Base-by-base conservation (phyloP, 2,888 invertebrate species). In the Dastarcus helophoroides region DNA sequence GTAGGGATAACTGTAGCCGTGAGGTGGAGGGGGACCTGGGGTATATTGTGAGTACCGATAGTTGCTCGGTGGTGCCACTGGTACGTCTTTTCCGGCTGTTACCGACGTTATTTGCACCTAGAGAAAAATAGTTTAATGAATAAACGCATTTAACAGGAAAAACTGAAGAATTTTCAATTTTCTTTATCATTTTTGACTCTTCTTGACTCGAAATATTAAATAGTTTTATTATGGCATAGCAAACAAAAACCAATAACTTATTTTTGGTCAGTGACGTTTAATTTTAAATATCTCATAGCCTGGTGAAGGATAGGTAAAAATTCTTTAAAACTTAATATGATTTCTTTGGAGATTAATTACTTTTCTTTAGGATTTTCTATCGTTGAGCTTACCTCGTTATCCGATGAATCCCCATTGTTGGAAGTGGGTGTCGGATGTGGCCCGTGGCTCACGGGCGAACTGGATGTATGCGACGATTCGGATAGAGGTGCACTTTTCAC, bases 401-500 rank as follows among this genome's bases (percentile, higher is more conserved):
- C 63, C 13, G 62, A 58, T 31, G 63, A 61, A 43, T 63, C 60
- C 3, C 57, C 56, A 40, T 57, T 53, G 31, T 60, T 51, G 40
- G 57, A 54, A 30, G 54, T 55, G 29, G 55, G 56, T 29, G 51
- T 54, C 33, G 51, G 56, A 26, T 56, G 64, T 17, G 69, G 65
- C 29, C 67, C 65, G 33, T 67, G 65, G 48, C 66, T 66, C 47
- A 46, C 44, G 24, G 44, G 51, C 30, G 60, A 66, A 24, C 70
- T 67, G 30, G 69, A 65, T 48, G 69, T 65, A 43, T 71, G 69
- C 35, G 68, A 65, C 39, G 69, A 63, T 39, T 59, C 54, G 35
- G 61, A 48, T 31, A 51, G 39, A 33, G 49, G 51, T 34, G 54
- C 48, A 41, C 65, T 28, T 65, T 68, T 43, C 63, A 65, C 58